Evolutionary conservation across 2,113 vertebrate species (phyloP), one percentile per base, ranked within the genome.

Genomic region (Heliornis fulica): DNA sequence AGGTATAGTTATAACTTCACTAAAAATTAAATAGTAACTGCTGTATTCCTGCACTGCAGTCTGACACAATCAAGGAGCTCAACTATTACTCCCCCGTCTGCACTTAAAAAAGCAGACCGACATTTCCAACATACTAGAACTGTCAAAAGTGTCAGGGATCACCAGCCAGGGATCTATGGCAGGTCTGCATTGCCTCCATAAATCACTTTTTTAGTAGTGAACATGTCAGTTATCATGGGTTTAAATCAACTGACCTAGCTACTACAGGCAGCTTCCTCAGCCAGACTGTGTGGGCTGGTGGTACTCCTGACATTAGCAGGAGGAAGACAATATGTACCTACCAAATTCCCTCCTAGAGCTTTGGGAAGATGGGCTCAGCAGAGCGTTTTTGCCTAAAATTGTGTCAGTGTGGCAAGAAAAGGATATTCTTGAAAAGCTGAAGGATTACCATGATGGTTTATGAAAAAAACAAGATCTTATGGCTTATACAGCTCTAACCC

Each of bases 351-450:
- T 79, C 65, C 31, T 45, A 46, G 21, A 36, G 34, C 34, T 23
- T 80, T 64, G 61, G 46, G 64, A 60, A 78, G 51, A 51, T 3
- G 3, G 20, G 40, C 23, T 76, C 29, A 74, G 77, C 71, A 61
- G 21, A 76, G 25, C 0, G 1, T 34, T 90, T 59, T 51, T 90
- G 41, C 31, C 51, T 40, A 29, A 68, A 82, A 50, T 36, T 3
- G 0, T 6, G 0, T 51, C 16, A 32, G 3, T 13, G n/a, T 43
- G 38, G 53, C 18, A 32, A 40, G 26, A 51, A 32, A 70, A 38
- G 17, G 29, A 5, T 48, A 63, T 48, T 70, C 11, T 45, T 74
- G 80, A 32, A 50, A 83, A 70, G 38, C 63, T 70, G 26, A 59
- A 77, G 11, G 26, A 66, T 26, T 87, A 26, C 48, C 15, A 17